Evolutionary conservation across 2,113 vertebrate species (phyloP).

Genomic region (Myotis brandtii): DNA sequence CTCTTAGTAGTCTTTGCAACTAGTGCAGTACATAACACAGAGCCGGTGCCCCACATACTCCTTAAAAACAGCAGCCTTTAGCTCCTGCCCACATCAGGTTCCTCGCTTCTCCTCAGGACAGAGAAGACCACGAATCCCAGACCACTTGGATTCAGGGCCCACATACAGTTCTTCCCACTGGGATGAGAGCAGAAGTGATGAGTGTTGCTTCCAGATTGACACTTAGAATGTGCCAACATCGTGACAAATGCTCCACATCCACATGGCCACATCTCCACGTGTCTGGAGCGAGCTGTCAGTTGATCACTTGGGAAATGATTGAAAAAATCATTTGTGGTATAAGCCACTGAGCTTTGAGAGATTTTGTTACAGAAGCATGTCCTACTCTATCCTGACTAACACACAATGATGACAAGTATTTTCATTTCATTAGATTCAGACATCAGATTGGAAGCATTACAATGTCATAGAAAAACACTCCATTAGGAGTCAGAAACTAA

Average conservation of each 20-base stretch:
- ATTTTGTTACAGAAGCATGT: background rate
- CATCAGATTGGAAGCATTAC: background rate
- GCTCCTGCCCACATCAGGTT: background rate
- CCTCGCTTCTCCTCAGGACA: background rate
- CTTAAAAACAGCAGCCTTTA: background rate
- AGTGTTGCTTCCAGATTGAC: background rate
- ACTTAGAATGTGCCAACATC: accelerated
- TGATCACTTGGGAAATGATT: background rate
- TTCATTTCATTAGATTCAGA: background rate
- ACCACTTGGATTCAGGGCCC: background rate
- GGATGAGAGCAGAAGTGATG: background rate
- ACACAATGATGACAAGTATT: background rate
- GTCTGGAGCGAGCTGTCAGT: background rate
- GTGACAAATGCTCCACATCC: background rate
- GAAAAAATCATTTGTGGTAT: background rate
- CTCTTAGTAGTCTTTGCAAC: background rate
- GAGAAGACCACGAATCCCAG: background rate
- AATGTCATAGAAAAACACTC: background rate
- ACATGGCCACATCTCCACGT: too few relatives aligned
- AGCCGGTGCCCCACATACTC: too few relatives aligned
- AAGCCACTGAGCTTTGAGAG: background rate
- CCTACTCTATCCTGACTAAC: background rate
- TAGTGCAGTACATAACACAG: accelerated
- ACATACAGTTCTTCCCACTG: background rate
- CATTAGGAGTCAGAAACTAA: background rate